Conservation (phyloP, 92 coral and sea anemone genomes). For the Umimayanthus kanabou region DNA sequence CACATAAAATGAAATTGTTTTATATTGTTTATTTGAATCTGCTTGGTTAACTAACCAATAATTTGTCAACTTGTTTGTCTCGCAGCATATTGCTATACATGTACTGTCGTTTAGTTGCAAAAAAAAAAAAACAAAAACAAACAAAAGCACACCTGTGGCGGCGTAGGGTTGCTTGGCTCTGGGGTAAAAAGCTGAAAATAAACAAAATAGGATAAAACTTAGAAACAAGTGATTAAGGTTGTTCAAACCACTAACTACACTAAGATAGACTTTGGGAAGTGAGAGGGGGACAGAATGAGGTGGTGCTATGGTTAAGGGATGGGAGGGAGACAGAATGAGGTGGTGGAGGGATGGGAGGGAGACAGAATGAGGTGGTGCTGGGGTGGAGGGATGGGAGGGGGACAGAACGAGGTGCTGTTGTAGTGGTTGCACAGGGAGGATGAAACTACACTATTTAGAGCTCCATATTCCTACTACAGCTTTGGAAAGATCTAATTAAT, state of each 20-base stretch:
- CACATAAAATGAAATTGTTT: too few relatives aligned
- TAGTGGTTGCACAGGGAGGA: too few relatives aligned
- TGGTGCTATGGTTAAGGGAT: too few relatives aligned
- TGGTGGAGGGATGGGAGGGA: background rate
- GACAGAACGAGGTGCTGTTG: too few relatives aligned
- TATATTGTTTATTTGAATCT: too few relatives aligned
- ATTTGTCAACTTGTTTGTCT: too few relatives aligned
- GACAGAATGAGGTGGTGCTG: background rate
- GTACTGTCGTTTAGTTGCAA: background rate
- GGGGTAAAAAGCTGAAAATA: constrained; percentile 31
- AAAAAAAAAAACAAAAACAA: background rate
- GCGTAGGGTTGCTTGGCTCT: constrained; percentile 4
- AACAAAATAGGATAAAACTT: background rate
- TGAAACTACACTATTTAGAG: background rate
- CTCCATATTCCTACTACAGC: background rate
- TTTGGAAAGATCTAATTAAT: too few relatives aligned
- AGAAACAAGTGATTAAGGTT: too few relatives aligned
- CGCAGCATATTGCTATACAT: too few relatives aligned
- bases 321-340: too few relatives aligned
- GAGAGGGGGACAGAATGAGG: background rate
- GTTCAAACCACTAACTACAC: background rate
- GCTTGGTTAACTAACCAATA: too few relatives aligned
- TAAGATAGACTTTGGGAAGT: background rate
- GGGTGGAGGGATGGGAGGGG: too few relatives aligned
- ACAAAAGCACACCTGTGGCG: constrained; percentile 13